Conservation (phyloP, 2,888 invertebrate genomes). For the Yponomeuta sedellus region DNA sequence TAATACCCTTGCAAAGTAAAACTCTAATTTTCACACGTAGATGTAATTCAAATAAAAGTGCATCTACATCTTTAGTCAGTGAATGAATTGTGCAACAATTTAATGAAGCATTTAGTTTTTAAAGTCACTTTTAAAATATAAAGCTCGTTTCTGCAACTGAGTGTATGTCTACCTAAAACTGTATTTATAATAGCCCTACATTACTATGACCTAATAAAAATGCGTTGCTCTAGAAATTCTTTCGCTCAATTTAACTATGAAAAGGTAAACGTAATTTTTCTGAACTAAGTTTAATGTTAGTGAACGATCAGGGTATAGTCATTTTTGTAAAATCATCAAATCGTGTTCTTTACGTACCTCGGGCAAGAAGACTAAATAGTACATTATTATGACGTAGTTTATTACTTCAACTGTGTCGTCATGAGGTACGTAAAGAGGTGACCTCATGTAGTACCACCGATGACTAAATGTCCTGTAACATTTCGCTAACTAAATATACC, state of each 20-base stretch:
- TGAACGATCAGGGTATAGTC: conserved; percentile 46
- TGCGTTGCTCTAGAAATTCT: background rate
- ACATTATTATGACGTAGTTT: background rate
- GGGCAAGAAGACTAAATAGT: background rate
- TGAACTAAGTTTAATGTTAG: conserved; percentile 18
- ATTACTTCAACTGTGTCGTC: too few species aligned
- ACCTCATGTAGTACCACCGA: background rate
- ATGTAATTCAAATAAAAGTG: background rate
- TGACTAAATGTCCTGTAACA: conserved; percentile 16
- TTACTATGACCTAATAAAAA: background rate
- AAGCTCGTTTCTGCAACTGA: too few species aligned
- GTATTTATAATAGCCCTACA: background rate
- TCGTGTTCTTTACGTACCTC: background rate
- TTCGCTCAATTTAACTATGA: conserved; percentile 14
- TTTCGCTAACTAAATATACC: conserved; percentile 23
- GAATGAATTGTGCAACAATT: too few species aligned
- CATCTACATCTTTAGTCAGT: background rate
- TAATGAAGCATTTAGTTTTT: too few species aligned
- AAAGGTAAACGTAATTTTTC: conserved; percentile 12
- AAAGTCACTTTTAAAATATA: too few species aligned
- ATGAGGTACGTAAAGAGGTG: too few species aligned
- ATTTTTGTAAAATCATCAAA: conserved; percentile 21
- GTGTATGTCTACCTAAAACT: too few species aligned
- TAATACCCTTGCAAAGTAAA: too few species aligned
- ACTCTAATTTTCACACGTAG: too few species aligned